These are phyloP conservation scores for Trachymyrmex cornetzi DNA, from an alignment of 1,140 invertebrate genomes.

Conservation along the genomic window DNA sequence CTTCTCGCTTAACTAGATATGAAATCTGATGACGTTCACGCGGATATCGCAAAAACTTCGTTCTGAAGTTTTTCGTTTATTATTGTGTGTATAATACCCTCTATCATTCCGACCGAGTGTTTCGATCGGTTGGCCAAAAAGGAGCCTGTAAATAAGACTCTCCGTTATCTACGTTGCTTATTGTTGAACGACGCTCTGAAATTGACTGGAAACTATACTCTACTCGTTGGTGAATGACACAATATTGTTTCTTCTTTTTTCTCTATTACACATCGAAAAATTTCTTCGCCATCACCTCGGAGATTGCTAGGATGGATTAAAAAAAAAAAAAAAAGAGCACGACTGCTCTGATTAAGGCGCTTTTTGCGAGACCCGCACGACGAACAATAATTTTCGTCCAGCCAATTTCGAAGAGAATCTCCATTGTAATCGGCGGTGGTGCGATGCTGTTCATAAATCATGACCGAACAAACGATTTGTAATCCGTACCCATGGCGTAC, in stretches of 20 bases:
- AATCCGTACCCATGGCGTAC: slow-evolving; percentile 41
- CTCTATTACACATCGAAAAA: background rate
- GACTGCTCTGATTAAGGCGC: slow-evolving; percentile 54
- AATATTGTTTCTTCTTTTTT: slow-evolving; percentile 54
- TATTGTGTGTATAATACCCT: slow-evolving; percentile 62
- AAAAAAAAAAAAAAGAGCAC: background rate
- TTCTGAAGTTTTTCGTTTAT: slow-evolving; percentile 57
- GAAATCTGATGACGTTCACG: slow-evolving; percentile 74
- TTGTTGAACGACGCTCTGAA: slow-evolving; percentile 55
- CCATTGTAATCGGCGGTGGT: slow-evolving; percentile 48
- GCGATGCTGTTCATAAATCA: slow-evolving; percentile 66
- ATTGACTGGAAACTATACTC: slow-evolving; percentile 58
- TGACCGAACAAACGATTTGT: slow-evolving; percentile 59
- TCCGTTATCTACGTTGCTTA: slow-evolving; percentile 69
- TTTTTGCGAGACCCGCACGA: slow-evolving; percentile 32
- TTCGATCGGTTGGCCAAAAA: slow-evolving; percentile 49
- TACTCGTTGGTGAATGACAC: slow-evolving; percentile 44
- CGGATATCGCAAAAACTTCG: slow-evolving; percentile 74
- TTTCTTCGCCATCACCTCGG: slow-evolving; percentile 8
- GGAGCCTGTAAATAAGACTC: slow-evolving; percentile 41
- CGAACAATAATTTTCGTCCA: slow-evolving; percentile 63
- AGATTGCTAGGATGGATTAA: background rate
- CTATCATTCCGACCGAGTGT: slow-evolving; percentile 68
- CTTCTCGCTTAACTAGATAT: slow-evolving; percentile 53
- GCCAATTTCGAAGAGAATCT: slow-evolving; percentile 51